phyloP scores from a whole-genome alignment of 2,113 vertebrate genomes.

The Oreotrochilus melanogaster region DNA sequence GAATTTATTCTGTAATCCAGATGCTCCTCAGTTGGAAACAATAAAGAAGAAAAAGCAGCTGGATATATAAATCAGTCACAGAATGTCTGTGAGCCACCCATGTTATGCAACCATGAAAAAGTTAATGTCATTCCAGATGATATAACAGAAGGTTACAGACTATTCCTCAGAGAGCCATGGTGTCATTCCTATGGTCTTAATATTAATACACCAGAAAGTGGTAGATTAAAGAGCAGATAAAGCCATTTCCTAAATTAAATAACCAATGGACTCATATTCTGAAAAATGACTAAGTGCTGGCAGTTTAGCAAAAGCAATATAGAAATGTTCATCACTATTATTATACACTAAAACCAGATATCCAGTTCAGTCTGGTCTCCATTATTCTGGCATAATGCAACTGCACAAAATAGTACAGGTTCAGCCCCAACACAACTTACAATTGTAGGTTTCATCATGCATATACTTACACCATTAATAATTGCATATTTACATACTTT shows the following conservation, averaged over 20 bases:
- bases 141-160: not conserved
- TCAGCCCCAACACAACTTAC: not conserved
- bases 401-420: not conserved
- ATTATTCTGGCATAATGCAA: not conserved
- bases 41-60: constrained; percentile 39
- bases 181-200: not conserved
- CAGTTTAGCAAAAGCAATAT: not conserved
- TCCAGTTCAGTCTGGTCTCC: not conserved
- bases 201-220: not conserved
- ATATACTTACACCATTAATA: not conserved
- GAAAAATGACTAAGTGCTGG: not conserved
- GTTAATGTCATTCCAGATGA: not conserved
- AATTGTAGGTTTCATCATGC: not conserved
- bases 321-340: not conserved
- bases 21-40: constrained; percentile 44
- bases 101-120: not conserved
- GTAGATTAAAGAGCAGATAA: not conserved
- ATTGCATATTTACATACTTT: not conserved
- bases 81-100: not conserved
- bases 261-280: not conserved
- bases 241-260: constrained; percentile 8
- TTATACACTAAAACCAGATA: not conserved
- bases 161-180: not conserved
- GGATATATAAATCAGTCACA: constrained; percentile 27
- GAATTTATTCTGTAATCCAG: constrained; percentile 41